Evolutionary conservation across 53 echinoderm and acorn worm genomes (phyloP).

Genomic region (Pentamera pediparva): DNA sequence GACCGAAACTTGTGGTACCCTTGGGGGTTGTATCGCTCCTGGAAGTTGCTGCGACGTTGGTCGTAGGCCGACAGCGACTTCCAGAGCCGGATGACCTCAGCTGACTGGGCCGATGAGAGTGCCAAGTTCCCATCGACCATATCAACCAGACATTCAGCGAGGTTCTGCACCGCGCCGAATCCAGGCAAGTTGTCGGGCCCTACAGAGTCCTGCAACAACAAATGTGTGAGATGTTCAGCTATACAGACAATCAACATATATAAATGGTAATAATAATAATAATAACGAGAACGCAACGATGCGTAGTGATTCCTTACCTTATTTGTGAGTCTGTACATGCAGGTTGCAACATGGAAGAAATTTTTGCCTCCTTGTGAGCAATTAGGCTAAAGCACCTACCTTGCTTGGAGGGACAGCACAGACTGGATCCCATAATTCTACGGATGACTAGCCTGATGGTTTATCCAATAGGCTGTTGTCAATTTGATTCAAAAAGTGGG

Average conservation of each 20-base stretch:
- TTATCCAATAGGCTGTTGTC: too few species aligned
- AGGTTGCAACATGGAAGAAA: too few species aligned
- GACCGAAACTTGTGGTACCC: conserved; percentile 21
- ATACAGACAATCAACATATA: neutral
- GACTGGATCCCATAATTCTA: too few species aligned
- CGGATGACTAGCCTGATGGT: too few species aligned
- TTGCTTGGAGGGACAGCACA: too few species aligned
- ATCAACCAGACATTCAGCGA: conserved; percentile 29
- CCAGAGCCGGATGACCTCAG: conserved; percentile 25
- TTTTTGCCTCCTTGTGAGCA: too few species aligned
- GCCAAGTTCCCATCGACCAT: conserved; percentile 33
- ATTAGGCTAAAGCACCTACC: too few species aligned
- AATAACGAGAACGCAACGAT: too few species aligned
- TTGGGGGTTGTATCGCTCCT: conserved; percentile 11
- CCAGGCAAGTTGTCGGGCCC: conserved; percentile 42
- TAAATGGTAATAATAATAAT: neutral
- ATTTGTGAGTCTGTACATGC: too few species aligned
- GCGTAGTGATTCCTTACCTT: too few species aligned
- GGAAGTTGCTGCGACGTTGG: conserved; percentile 22
- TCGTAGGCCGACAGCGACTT: conserved; percentile 16
- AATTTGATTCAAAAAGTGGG: too few species aligned
- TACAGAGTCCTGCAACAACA: conserved; percentile 25
- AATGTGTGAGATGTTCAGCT: conserved; percentile 16
- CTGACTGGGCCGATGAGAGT: conserved; percentile 15
- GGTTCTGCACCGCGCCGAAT: conserved; percentile 31